Evolutionary conservation across 1,140 invertebrate species (phyloP), one percentile per base, ranked within the genome.

Genomic region (Acromyrmex echinatior): DNA sequence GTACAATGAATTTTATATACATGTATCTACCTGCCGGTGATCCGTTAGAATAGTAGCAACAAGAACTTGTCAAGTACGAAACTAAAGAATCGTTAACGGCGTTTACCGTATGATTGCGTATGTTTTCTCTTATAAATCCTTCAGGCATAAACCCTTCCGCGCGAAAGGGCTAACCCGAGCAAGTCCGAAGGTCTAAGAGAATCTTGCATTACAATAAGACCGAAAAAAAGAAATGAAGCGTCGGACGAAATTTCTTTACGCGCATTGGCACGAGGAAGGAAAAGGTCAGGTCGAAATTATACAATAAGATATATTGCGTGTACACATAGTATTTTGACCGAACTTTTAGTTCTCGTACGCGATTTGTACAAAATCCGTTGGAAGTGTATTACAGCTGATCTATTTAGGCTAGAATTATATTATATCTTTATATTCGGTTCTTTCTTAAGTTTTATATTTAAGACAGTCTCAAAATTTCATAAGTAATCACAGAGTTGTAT

Each of bases 251-350:
- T 88, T 90, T 35, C 66, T 62, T 6, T 31, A 60, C 65, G 65
- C 58, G 35, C 28, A 28, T 12, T 39, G 3, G 28, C 56, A 51
- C 70, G 58, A 79, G 31, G 66, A 85, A 58, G 78, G 25, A 79
- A 65, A 79, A 58, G 87, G 87, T 88, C 91, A 91, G 91, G 87
- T 88, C 90, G 90, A 84, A 91, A 86, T 91, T 66, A 84, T 88
- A 92, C 92, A 93, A 93, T 93, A 82, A 92, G 92, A 93, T 93
- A 94, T 94, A 94, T 94, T 90, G 87, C 90, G 92, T 92, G 92
- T 92, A 88, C 90, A 90, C 89, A 82, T 87, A 87, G 87, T 85
- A 65, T 58, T 70, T 68, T 58, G 45, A 58, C 58, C 65, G 80
- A 74, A 49, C 86, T 92, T 92, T 87, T 53, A 49, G 58, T 35